These are phyloP conservation scores for Drosophila pruinosa DNA, from an alignment of 1,140 invertebrate species.

Conservation along the genomic window DNA sequence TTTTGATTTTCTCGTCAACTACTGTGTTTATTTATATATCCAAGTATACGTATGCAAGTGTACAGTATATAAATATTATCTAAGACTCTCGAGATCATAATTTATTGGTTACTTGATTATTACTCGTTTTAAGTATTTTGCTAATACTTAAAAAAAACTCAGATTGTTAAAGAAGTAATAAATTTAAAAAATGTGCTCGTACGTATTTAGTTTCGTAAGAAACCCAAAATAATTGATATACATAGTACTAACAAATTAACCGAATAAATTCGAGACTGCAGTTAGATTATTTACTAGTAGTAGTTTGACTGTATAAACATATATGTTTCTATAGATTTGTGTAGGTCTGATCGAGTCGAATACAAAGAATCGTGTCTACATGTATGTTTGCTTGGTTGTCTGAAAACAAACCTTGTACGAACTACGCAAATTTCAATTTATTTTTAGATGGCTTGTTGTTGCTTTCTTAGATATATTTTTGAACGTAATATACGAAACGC, in stretches of 20 bases:
- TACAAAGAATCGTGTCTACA: neutral
- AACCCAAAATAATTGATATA: too few relatives aligned
- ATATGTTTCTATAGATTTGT: constrained; percentile 1
- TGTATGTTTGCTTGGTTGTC: neutral
- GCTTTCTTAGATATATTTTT: constrained; percentile 18
- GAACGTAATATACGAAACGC: neutral
- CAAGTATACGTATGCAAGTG: neutral
- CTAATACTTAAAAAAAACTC: neutral
- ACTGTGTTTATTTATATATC: neutral
- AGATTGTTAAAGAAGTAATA: neutral
- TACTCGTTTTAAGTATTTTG: neutral
- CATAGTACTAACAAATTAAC: too few relatives aligned
- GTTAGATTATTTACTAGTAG: neutral
- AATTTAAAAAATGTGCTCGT: too few relatives aligned
- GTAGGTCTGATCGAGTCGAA: neutral
- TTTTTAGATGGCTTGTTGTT: constrained; percentile 55
- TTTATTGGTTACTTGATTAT: neutral
- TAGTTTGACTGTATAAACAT: neutral
- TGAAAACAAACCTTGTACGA: constrained; percentile 46
- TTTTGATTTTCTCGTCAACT: neutral
- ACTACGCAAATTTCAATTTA: constrained; percentile 53
- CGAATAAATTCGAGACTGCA: too few relatives aligned
- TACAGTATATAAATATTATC: neutral
- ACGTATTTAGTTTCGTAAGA: too few relatives aligned
- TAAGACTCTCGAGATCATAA: neutral